These are phyloP conservation scores for Oncorhynchus mykiss DNA, from an alignment of 2,113 vertebrate genomes.

Conservation along the genomic window DNA sequence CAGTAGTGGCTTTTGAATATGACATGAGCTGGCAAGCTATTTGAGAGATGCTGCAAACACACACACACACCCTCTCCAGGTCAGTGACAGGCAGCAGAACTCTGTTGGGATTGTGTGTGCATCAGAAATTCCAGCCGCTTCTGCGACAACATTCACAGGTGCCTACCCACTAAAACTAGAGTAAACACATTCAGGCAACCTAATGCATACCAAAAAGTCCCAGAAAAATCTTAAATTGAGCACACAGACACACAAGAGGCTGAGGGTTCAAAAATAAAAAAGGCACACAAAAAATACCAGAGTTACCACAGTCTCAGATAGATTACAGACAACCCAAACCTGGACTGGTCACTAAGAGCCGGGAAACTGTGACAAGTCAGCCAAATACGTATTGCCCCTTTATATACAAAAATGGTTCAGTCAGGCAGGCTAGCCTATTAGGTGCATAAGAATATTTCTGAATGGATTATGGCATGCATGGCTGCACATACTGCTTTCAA, in stretches of 20 bases:
- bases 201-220: background rate
- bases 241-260: too few species aligned
- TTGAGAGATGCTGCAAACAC: slow-evolving; percentile 9
- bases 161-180: slow-evolving; percentile 28
- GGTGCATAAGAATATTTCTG: too few species aligned
- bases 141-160: slow-evolving; percentile 16
- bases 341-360: background rate
- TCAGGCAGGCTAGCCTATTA: too few species aligned
- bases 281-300: too few species aligned
- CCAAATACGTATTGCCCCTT: too few species aligned
- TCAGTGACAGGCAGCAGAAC: slow-evolving; percentile 32
- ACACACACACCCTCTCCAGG: slow-evolving; percentile 19
- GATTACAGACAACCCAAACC: background rate
- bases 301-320: too few species aligned
- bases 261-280: too few species aligned
- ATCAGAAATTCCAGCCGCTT: slow-evolving; percentile 23
- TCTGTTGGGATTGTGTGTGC: slow-evolving; percentile 27
- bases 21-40: slow-evolving; percentile 18
- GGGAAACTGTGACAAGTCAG: background rate
- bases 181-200: slow-evolving; percentile 1
- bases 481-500: too few species aligned
- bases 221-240: too few species aligned
- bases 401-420: too few species aligned
- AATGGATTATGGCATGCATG: too few species aligned
- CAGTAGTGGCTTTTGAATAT: slow-evolving; percentile 19